These are phyloP conservation scores for Hemitrygon akajei DNA, from an alignment of 2,797 vertebrate genomes.

Conservation along the genomic window DNA sequence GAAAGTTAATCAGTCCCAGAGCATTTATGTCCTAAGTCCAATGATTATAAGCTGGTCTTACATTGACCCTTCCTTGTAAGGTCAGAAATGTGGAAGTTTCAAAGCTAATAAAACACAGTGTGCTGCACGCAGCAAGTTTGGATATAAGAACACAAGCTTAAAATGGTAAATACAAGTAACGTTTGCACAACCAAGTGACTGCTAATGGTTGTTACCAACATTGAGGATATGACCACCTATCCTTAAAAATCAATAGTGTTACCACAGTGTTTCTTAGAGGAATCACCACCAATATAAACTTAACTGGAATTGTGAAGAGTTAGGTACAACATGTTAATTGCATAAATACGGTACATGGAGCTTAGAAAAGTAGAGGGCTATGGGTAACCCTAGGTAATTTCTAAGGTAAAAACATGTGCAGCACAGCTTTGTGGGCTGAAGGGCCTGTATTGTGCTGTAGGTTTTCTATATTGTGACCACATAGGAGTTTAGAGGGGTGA, in stretches of 20 bases:
- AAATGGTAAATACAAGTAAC: background rate
- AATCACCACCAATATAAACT: background rate
- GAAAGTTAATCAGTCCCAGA: background rate
- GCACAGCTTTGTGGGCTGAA: no score
- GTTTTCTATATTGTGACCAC: no score
- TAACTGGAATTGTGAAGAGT: no score
- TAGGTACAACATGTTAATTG: background rate
- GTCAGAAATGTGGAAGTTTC: background rate
- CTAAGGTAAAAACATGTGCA: no score
- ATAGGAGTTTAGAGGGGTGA: no score
- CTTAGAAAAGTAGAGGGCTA: no score
- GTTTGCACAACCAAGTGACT: background rate
- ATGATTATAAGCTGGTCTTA: background rate
- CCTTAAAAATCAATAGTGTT: background rate
- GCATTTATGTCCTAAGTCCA: background rate
- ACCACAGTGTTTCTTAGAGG: background rate
- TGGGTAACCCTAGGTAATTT: no score
- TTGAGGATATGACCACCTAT: background rate
- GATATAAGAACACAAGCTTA: background rate
- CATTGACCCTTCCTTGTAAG: background rate
- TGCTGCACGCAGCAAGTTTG: background rate
- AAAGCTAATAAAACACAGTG: background rate
- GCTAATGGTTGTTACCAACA: background rate
- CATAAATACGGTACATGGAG: background rate
- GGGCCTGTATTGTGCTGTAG: no score